Evolutionary conservation across 2,113 vertebrate genomes (phyloP), one percentile per base, ranked within the genome.

Genomic region (Syrrhaptes paradoxus): DNA sequence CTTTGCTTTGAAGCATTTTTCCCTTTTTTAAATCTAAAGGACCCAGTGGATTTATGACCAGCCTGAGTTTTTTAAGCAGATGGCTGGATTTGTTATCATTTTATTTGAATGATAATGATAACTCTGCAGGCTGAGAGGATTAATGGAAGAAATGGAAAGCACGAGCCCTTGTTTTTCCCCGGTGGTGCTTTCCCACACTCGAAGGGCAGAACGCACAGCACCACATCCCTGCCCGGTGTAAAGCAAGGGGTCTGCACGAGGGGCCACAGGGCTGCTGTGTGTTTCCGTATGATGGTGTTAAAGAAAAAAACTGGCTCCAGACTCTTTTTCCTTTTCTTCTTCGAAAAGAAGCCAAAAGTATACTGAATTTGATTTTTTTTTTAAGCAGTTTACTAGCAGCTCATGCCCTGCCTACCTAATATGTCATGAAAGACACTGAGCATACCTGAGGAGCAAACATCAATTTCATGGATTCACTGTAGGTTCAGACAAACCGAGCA

Each of bases 1-100:
- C 43, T 82, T 94, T 70, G 68, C 91, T 91, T 96, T 15, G 31
- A 80, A 96, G 84, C 91, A 70, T 85, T 95, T 96, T 48, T 90
- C 76, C 43, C 4, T 25, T 46, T 97, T 94, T 93, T 81, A 97
- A 96, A 97, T 92, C 89, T 89, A 95, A 87, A 91, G 85, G 76
- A 88, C 67, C 45, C 36, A 29, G 74, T 91, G 92, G 91, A 77
- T 91, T 96, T 91, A 91, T 77, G 93, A 87, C 77, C 71, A 75
- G 78, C 63, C 79, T 49, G 58, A 36, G 29, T 51, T 91, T 88
- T 93, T 81, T 43, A 80, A 92, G 85, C 90, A 96, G 96, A 96
- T 92, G 93, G 85, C 76, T 90, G 65, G 6, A 58, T 73, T 93
- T 94, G 78, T 66, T 96, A 74, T 76, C 2, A 48, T 90, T 93